These are phyloP conservation scores for Drosophila quinaria DNA, from an alignment of 2,888 invertebrate genomes.

Conservation along the genomic window DNA sequence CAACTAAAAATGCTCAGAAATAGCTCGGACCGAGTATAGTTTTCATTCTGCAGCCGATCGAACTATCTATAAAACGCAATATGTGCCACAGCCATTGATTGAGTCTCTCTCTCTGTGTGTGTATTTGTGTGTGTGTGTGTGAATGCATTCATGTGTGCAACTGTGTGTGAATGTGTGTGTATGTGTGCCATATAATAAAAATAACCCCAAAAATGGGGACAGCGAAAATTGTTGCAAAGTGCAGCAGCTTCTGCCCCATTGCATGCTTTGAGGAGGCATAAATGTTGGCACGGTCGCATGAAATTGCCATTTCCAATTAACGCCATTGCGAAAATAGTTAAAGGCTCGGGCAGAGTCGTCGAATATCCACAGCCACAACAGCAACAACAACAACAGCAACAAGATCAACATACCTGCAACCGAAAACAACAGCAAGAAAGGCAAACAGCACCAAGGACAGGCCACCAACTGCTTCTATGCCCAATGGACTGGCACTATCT, in stretches of 20 bases:
- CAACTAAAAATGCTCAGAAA: constrained; percentile 79
- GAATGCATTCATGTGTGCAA: constrained; percentile 34
- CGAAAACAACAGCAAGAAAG: constrained; percentile 49
- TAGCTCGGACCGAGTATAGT: constrained; percentile 41
- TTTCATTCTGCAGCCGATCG: constrained; percentile 63
- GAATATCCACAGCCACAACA: constrained; percentile 16
- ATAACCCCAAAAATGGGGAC: constrained; percentile 36
- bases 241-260: constrained; percentile 16
- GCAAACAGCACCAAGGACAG: constrained; percentile 48
- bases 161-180: constrained; percentile 29
- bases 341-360: constrained; percentile 59
- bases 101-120: constrained; percentile 26
- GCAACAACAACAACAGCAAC: constrained; percentile 6
- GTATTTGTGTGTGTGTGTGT: constrained; percentile 17
- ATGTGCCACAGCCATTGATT: constrained; percentile 66
- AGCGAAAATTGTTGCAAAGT: constrained; percentile 55
- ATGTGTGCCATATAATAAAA: constrained; percentile 69
- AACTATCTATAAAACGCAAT: constrained; percentile 44
- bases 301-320: constrained; percentile 83
- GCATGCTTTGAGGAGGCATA: constrained; percentile 13
- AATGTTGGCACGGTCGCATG: constrained; percentile 61
- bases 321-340: constrained; percentile 81
- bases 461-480: constrained; percentile 32
- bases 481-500: constrained; percentile 20
- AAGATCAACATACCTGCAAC: constrained; percentile 29